Evolutionary conservation across 1,140 invertebrate genomes (phyloP), one percentile per base, ranked within the genome.

Genomic region (Lineus longissimus): DNA sequence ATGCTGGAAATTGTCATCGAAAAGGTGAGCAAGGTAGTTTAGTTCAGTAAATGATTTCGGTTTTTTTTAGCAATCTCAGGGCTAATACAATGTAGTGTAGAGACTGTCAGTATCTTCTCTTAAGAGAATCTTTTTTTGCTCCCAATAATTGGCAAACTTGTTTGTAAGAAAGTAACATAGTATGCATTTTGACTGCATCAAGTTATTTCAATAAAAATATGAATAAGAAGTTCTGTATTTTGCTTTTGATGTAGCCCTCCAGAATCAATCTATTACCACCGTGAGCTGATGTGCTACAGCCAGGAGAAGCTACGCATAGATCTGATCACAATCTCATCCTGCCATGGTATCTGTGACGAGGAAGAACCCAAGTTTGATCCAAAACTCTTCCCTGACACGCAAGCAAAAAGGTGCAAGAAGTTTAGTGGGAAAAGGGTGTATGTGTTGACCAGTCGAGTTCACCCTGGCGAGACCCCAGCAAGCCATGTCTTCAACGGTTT

Each of bases 241-340:
- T 72, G 68, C 31, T 61, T 63, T 13, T 59, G 43, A 75, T 69
- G 62, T 27, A 85, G 83, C 25, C 73, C 77, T 41, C 74, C 71
- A 66, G 71, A 91, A 72, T 87, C 89, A 65, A 88, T 95, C 69
- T 95, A 95, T 82, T 96, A 93, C 81, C 87, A 89, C 64, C 83
- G 91, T 71, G 93, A 95, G 83, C 87, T 89, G 71, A 85, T 93
- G 19, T 90, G 90, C 70, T 86, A 89, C 76, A 77, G 79, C 9
- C 36, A 79, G 45, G 79, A 80, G 63, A 76, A 77, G 54, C 68
- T 70, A 55, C 71, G 75, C 22, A 70, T 83, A 51, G 81, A 82
- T 67, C 69, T 83, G 22, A 65, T 83, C 9, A 83, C 81, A 2
- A 72, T 83, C 9, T 72, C 76, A 25, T 93, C 91, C 1, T 87